Evolutionary conservation across 2,113 vertebrate genomes (phyloP).

Genomic region (Oryzias melastigma): DNA sequence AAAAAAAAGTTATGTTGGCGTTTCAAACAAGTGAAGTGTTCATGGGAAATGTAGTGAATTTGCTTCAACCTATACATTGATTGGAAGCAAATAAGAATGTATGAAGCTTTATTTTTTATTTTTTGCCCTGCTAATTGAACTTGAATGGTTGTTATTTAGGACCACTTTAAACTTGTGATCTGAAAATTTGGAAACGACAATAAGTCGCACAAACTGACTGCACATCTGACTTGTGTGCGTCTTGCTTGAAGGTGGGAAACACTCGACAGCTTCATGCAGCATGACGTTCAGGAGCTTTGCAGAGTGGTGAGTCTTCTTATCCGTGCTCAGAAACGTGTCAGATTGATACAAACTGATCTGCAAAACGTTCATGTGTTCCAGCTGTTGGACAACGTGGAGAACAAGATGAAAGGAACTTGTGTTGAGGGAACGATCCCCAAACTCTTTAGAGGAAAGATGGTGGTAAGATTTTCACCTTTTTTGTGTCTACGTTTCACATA

Average conservation of each 20-base stretch:
- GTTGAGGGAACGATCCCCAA: conserved; percentile 99
- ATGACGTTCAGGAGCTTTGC: conserved; percentile 97
- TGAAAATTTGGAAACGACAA: not conserved
- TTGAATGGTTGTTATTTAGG: not conserved
- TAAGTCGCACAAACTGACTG: too few relatives aligned
- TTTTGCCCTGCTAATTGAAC: not conserved
- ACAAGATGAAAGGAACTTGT: conserved; percentile 99
- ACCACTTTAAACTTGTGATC: not conserved
- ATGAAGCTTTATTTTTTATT: not conserved
- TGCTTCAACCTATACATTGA: not conserved
- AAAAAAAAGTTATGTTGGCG: too few relatives aligned
- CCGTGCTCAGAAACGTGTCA: not conserved
- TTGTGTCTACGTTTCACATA: not conserved
- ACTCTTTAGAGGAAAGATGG: conserved; percentile 98
- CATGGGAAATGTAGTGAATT: too few relatives aligned
- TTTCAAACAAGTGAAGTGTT: too few relatives aligned
- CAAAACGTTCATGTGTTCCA: conserved; percentile 67
- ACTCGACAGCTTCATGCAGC: conserved; percentile 99
- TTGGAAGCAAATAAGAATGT: not conserved
- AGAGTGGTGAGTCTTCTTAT: conserved; percentile 90
- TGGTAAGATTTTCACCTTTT: conserved; percentile 78
- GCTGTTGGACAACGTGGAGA: conserved; percentile 98
- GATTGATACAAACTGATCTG: not conserved
- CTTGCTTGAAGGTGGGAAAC: conserved; percentile 91
- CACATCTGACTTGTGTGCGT: not conserved